These are phyloP conservation scores for Ferrisia virgata DNA, from an alignment of 2,888 invertebrate species.

Conservation along the genomic window DNA sequence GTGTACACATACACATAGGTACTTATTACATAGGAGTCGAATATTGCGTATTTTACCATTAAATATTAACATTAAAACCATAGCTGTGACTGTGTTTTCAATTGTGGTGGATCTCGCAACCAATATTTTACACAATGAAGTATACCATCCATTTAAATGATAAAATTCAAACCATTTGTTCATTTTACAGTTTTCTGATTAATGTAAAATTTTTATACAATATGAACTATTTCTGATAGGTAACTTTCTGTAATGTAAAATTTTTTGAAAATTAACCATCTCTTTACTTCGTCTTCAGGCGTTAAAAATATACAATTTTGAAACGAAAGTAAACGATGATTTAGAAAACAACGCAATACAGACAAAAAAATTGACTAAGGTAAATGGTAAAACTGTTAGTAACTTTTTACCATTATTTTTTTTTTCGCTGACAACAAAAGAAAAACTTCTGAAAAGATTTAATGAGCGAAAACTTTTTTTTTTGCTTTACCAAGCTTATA, in stretches of 20 bases:
- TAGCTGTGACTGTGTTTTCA: neutral
- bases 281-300: neutral
- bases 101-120: neutral
- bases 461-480: slow-evolving; percentile 1
- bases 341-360: neutral
- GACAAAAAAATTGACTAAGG: neutral
- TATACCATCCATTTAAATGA: neutral
- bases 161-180: neutral
- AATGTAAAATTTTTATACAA: neutral
- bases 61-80: neutral
- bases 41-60: neutral
- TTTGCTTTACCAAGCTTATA: neutral
- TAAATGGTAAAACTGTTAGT: neutral
- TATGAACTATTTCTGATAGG: no score
- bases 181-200: neutral
- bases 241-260: neutral
- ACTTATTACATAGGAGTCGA: neutral
- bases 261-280: neutral
- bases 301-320: neutral
- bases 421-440: neutral
- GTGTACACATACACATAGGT: neutral
- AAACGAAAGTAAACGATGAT: neutral
- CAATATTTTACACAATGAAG: neutral
- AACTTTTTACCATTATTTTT: neutral
- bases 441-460: neutral